Conservation (phyloP, 2,888 invertebrate species). For the Cephus nigrinus region DNA sequence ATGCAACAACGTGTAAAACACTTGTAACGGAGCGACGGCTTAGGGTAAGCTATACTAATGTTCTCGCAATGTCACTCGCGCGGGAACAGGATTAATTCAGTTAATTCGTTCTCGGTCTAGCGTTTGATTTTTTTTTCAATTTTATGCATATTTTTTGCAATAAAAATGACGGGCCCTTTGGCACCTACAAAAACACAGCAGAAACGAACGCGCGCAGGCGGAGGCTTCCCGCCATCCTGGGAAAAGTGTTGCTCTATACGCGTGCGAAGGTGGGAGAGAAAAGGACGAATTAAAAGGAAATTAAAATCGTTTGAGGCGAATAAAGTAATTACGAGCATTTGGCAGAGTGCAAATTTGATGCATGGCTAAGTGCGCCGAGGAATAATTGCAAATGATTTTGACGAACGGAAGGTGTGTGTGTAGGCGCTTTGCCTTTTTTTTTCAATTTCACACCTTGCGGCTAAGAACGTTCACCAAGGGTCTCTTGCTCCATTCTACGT, state of each 20-base stretch:
- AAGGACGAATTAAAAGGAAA: background rate
- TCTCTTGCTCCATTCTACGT: slow-evolving; percentile 33
- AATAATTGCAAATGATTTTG: slow-evolving; percentile 45
- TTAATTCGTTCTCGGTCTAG: slow-evolving; percentile 52
- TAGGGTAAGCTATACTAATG: slow-evolving; percentile 56
- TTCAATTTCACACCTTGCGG: slow-evolving; percentile 42
- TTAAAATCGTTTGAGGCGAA: background rate
- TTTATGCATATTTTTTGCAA: background rate
- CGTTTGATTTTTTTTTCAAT: slow-evolving; percentile 29
- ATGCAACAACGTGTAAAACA: slow-evolving; percentile 62
- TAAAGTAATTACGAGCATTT: background rate
- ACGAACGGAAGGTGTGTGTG: slow-evolving; percentile 53
- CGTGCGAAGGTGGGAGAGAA: background rate
- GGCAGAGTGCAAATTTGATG: background rate
- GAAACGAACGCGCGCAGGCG: slow-evolving; percentile 6
- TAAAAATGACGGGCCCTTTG: background rate
- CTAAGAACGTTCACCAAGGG: slow-evolving; percentile 34
- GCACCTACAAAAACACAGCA: background rate
- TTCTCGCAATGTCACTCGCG: slow-evolving; percentile 59
- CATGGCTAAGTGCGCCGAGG: background rate
- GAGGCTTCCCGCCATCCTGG: background rate
- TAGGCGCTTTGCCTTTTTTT: slow-evolving; percentile 6
- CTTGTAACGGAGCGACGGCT: slow-evolving; percentile 59
- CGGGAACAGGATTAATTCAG: slow-evolving; percentile 59
- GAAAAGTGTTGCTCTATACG: background rate